These are phyloP conservation scores for Rhyacophila evoluta DNA, from an alignment of 2,888 invertebrate genomes.

Conservation along the genomic window DNA sequence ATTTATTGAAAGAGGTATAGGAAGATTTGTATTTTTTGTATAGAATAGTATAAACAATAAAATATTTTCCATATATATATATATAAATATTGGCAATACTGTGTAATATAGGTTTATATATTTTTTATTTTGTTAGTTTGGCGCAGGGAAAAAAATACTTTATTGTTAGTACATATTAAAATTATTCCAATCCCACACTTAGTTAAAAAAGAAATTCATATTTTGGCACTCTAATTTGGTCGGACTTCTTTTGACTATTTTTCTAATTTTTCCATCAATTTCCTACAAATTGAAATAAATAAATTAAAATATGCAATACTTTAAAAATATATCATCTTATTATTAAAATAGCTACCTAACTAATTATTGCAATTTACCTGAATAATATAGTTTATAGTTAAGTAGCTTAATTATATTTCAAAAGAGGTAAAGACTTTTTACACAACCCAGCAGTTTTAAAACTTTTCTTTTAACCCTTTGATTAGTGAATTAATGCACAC, in stretches of 20 bases:
- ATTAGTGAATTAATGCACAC: too few species aligned
- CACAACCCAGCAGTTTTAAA: too few species aligned
- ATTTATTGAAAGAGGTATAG: slow-evolving; percentile 6
- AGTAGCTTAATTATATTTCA: too few species aligned
- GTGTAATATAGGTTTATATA: not conserved
- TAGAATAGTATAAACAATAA: not conserved
- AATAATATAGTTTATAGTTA: too few species aligned
- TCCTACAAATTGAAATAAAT: not conserved
- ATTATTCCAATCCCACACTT: not conserved
- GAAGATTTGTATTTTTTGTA: not conserved
- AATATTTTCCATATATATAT: not conserved
- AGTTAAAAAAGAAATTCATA: not conserved
- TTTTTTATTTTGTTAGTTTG: not conserved
- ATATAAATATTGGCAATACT: not conserved
- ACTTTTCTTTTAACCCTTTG: too few species aligned
- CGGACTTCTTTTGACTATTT: not conserved
- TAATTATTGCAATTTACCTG: too few species aligned
- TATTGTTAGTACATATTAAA: not conserved
- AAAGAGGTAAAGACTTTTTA: too few species aligned
- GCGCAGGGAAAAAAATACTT: not conserved
- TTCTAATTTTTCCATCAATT: not conserved
- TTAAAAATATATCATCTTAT: too few species aligned
- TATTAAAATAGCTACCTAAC: too few species aligned
- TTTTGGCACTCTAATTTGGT: not conserved
- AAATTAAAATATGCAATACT: too few species aligned